phyloP scores from a whole-genome alignment of 2,113 vertebrate species.

The Bagarius yarrelli region DNA sequence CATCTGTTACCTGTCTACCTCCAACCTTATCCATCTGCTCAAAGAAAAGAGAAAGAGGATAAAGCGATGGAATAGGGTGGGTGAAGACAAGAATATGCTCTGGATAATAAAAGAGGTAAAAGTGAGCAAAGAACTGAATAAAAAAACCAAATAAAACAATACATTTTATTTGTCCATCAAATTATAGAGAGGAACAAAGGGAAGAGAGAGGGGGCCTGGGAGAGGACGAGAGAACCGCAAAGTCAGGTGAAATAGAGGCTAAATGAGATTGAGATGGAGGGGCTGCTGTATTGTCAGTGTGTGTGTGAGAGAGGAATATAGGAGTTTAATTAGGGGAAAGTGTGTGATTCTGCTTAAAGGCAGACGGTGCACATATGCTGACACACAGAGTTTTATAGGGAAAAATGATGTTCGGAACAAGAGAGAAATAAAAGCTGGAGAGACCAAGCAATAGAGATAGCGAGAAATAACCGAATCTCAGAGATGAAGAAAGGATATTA shows the following conservation, averaged over 20 bases:
- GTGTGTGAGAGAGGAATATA: slow-evolving; percentile 49
- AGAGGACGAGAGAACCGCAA: slow-evolving; percentile 28
- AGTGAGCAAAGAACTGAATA: not conserved
- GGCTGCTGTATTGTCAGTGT: slow-evolving; percentile 50
- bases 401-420: slow-evolving; percentile 69
- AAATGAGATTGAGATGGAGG: slow-evolving; percentile 48
- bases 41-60: not conserved
- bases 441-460: slow-evolving; percentile 50
- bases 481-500: slow-evolving; percentile 60
- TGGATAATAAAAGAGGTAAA: not conserved
- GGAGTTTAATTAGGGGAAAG: slow-evolving; percentile 65
- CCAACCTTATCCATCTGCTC: slow-evolving; percentile 72
- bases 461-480: slow-evolving; percentile 50
- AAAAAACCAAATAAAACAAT: not conserved
- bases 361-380: slow-evolving; percentile 63
- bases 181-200: slow-evolving; percentile 1
- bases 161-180: not conserved
- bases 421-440: slow-evolving; percentile 58
- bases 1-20: slow-evolving; percentile 75
- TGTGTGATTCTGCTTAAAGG: slow-evolving; percentile 49
- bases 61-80: not conserved
- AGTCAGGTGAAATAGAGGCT: slow-evolving; percentile 37
- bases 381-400: slow-evolving; percentile 59
- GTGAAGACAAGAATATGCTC: not conserved
- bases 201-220: slow-evolving; percentile 15